A percentile compares a stretch with the other conserved stretches of the same genome.
Conservation (phyloP, 2,888 invertebrate genomes). For the Hirtodrosophila alboralis region DNA sequence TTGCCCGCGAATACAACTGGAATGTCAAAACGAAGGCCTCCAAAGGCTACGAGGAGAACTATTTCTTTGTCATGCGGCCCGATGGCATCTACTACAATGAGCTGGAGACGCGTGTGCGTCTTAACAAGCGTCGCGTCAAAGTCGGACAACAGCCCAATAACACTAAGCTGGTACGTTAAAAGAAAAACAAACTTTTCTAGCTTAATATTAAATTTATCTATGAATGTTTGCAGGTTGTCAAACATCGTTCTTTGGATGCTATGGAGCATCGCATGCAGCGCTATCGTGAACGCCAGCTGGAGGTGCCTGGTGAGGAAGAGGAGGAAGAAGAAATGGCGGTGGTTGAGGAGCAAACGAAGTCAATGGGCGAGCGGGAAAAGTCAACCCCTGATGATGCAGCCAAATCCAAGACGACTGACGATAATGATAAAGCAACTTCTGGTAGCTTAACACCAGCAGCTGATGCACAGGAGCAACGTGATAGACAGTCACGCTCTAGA, state of each 20-base stretch:
- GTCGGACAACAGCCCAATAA: slow-evolving; percentile 86
- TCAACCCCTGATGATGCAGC: slow-evolving; percentile 1
- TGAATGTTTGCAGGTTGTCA: slow-evolving; percentile 85
- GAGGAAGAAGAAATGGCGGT: slow-evolving; percentile 86
- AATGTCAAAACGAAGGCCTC: slow-evolving; percentile 98
- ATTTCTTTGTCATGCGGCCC: slow-evolving; percentile 95
- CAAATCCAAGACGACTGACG: slow-evolving; percentile 19
- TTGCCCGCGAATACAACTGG: slow-evolving; percentile 99
- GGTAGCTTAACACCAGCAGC: slow-evolving; percentile 34
- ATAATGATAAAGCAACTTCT: slow-evolving; percentile 2
- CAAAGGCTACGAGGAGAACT: slow-evolving; percentile 98
- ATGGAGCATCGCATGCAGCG: slow-evolving; percentile 94
- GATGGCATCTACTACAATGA: slow-evolving; percentile 98
- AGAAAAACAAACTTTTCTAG: not conserved
- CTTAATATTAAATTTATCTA: not conserved
- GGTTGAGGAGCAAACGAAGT: slow-evolving; percentile 65
- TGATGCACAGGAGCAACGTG: slow-evolving; percentile 69
- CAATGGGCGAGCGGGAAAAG: slow-evolving; percentile 43
- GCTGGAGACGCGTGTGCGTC: slow-evolving; percentile 95
- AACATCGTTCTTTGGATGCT: slow-evolving; percentile 93
- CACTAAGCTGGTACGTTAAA: slow-evolving; percentile 87
- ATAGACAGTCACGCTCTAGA: slow-evolving; percentile 78
- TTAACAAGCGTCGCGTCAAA: slow-evolving; percentile 95
- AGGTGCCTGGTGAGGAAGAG: slow-evolving; percentile 90
- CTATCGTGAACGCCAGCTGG: slow-evolving; percentile 93